phyloP scores from a whole-genome alignment of 2,113 vertebrate species.

The Triplophysa rosa region DNA sequence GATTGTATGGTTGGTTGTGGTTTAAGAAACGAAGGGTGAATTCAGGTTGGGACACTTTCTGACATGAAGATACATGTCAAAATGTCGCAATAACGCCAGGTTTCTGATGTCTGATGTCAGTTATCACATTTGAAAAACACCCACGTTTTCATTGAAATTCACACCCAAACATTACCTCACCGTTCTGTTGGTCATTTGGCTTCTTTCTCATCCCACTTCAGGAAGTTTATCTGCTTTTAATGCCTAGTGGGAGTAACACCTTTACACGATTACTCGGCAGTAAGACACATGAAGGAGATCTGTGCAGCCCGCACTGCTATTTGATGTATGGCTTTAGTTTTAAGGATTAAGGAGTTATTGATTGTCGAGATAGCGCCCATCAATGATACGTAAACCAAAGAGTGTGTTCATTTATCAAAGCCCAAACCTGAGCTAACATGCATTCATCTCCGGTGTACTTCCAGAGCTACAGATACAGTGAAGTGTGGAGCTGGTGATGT shows the following conservation, averaged over 20 bases:
- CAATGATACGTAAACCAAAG: slow-evolving; percentile 13
- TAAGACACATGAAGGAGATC: background rate
- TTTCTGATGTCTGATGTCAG: background rate
- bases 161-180: slow-evolving; percentile 8
- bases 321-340: slow-evolving; percentile 12
- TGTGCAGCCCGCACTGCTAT: background rate
- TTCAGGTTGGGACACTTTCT: too few relatives aligned
- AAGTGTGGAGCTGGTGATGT: slow-evolving; percentile 39
- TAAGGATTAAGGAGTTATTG: background rate
- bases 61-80: too few relatives aligned
- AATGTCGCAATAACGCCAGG: too few relatives aligned
- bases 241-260: background rate
- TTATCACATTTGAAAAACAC: background rate
- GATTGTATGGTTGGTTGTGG: too few relatives aligned
- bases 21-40: too few relatives aligned
- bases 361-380: background rate
- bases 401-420: slow-evolving; percentile 13
- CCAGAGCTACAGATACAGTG: background rate
- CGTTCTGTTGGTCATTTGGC: slow-evolving; percentile 3
- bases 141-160: slow-evolving; percentile 4
- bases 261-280: background rate
- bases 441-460: background rate
- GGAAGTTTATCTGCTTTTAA: slow-evolving; percentile 19
- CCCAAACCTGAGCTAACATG: slow-evolving; percentile 8
- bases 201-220: background rate